Evolutionary conservation across 2,797 vertebrate species (phyloP).

Genomic region (Crossoptilon crossoptilon): DNA sequence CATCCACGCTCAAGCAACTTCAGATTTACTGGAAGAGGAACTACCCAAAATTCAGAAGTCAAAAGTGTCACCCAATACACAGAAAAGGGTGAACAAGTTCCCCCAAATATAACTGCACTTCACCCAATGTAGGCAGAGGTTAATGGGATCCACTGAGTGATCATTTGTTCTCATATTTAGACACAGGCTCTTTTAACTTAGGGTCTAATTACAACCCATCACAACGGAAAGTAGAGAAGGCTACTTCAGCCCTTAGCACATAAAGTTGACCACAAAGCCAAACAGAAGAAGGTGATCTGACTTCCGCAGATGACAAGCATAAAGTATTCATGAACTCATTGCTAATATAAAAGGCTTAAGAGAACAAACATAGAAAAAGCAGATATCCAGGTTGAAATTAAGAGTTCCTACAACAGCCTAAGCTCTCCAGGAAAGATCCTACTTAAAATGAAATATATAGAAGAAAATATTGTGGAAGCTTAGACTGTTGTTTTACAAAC

Average conservation of each 20-base stretch:
- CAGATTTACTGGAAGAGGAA: not conserved
- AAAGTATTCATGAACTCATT: conserved; percentile 16
- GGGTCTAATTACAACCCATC: conserved; percentile 24
- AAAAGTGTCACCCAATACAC: not conserved
- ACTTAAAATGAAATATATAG: not conserved
- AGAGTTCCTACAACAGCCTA: not conserved
- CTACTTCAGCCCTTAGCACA: not conserved
- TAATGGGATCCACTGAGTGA: not conserved
- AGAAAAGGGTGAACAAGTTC: not conserved
- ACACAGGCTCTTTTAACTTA: not conserved
- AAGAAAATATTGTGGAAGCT: not conserved
- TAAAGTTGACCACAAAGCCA: not conserved
- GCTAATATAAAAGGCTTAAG: conserved; percentile 6
- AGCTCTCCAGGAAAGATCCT: not conserved
- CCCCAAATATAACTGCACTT: not conserved
- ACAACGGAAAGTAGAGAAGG: conserved; percentile 1
- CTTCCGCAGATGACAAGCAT: not conserved
- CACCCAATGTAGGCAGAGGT: not conserved
- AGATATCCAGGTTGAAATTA: not conserved
- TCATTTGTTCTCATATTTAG: not conserved
- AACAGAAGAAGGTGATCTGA: not conserved
- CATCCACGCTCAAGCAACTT: not conserved
- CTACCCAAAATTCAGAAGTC: not conserved
- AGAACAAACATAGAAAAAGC: not conserved
- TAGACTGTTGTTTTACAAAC: not conserved